Evolutionary conservation across 2,888 invertebrate species (phyloP).

Genomic region (Alviniconcha strummeri): DNA sequence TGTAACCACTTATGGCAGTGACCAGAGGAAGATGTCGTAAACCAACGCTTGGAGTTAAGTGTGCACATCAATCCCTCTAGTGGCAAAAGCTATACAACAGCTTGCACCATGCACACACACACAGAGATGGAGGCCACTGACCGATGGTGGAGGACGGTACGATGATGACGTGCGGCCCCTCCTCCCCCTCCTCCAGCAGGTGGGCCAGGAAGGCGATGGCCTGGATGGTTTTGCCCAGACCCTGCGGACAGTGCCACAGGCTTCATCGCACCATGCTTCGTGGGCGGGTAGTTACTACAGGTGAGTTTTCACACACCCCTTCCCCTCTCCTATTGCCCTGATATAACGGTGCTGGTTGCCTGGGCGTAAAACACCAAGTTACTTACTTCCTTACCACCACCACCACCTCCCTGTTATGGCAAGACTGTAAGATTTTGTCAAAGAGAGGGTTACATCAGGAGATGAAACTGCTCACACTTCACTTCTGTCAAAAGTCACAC

Average conservation of each 20-base stretch:
- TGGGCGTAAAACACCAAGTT: background rate
- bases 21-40: no score
- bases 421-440: background rate
- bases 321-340: no score
- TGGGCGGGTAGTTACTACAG: no score
- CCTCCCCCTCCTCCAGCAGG: slow-evolving; percentile 84
- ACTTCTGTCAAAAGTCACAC: background rate
- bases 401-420: background rate
- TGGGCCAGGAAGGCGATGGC: slow-evolving; percentile 77
- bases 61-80: no score
- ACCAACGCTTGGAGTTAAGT: no score
- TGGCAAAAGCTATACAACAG: no score
- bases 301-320: background rate
- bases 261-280: background rate
- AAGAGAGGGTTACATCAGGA: no score
- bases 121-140: slow-evolving; percentile 68
- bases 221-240: slow-evolving; percentile 73
- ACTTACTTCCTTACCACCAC: background rate
- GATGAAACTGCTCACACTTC: no score
- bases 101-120: background rate
- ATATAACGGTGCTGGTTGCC: no score
- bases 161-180: slow-evolving; percentile 90
- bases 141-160: slow-evolving; percentile 97
- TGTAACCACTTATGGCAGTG: no score
- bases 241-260: slow-evolving; percentile 49